Percentiles rank a stretch among this genome's conserved stretches.
Evolutionary conservation across 2,797 vertebrate species (phyloP).

Genomic region (Anolis apletophallus): DNA sequence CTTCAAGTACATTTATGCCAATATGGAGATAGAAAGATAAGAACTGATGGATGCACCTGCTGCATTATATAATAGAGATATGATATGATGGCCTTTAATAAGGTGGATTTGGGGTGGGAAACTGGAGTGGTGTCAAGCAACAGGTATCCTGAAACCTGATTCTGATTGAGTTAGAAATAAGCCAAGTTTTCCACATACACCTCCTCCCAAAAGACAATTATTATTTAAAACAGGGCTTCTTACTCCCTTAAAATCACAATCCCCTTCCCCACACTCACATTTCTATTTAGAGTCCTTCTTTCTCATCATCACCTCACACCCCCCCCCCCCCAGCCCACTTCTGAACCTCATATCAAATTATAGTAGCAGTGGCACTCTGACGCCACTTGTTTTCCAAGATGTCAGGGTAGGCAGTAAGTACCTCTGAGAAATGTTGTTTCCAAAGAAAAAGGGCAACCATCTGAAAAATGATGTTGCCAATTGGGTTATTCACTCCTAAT

Average conservation of each 20-base stretch:
- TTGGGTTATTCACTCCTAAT: neutral
- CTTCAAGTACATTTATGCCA: neutral
- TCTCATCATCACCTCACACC: neutral
- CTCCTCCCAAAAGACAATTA: neutral
- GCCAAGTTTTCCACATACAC: neutral
- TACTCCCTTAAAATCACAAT: neutral
- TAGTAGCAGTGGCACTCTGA: neutral
- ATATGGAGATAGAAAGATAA: neutral
- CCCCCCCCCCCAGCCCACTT: no score
- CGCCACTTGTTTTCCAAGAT: neutral
- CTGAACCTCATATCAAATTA: neutral
- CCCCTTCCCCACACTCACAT: neutral
- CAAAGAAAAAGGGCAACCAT: neutral
- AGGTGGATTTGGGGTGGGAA: neutral
- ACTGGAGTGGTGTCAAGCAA: neutral
- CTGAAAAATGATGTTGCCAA: neutral
- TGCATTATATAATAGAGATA: neutral
- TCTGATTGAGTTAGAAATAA: neutral
- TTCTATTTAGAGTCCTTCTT: neutral
- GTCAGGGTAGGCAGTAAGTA: neutral
- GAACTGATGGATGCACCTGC: neutral
- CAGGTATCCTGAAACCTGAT: no score
- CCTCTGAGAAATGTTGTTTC: neutral
- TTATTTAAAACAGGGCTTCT: neutral
- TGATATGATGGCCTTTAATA: neutral